Evolutionary conservation across 2,888 invertebrate species (phyloP).

Genomic region (Chalcosyrphus nemorum): DNA sequence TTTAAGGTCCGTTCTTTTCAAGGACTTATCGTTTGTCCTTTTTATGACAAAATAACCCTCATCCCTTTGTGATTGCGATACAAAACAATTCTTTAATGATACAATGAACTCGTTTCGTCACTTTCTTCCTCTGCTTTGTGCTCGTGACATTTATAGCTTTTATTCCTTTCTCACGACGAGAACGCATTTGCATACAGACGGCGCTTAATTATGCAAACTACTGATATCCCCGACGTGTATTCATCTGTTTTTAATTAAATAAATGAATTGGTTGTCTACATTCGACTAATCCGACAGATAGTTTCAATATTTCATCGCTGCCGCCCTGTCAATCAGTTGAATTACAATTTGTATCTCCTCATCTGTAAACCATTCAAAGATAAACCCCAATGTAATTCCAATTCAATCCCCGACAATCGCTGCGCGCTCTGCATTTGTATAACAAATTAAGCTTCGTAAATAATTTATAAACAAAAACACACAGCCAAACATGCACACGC

Average conservation of each 20-base stretch:
- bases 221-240: background rate
- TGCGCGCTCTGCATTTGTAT: slow-evolving; percentile 1
- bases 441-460: slow-evolving; percentile 24
- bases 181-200: background rate
- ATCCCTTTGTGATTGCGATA: too few species aligned
- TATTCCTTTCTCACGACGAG: too few species aligned
- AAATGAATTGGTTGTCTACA: background rate
- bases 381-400: background rate
- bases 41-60: too few species aligned
- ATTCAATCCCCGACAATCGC: background rate
- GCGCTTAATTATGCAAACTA: background rate
- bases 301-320: background rate
- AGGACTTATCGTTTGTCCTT: too few species aligned
- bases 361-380: background rate
- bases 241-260: background rate
- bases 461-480: slow-evolving; percentile 36
- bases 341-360: background rate
- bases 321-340: background rate
- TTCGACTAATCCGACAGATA: background rate
- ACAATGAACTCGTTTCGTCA: too few species aligned
- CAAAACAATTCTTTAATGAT: too few species aligned
- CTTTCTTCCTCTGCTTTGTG: too few species aligned
- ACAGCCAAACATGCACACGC: background rate
- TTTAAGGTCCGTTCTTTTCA: too few species aligned
- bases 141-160: too few species aligned